These are phyloP conservation scores for Thyatira batis DNA, from an alignment of 2,888 invertebrate species.

Conservation along the genomic window DNA sequence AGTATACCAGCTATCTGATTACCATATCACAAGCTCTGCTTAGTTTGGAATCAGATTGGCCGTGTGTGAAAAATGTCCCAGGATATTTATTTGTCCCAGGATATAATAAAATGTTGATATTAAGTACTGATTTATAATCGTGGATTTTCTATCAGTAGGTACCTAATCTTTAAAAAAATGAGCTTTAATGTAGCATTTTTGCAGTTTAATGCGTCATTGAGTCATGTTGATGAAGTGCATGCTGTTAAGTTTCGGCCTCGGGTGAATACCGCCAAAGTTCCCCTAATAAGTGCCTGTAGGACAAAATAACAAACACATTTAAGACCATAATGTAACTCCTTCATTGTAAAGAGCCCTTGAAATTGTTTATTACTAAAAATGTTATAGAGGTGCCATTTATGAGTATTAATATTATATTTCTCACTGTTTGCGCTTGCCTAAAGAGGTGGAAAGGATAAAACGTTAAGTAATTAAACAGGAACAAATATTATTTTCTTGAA, in stretches of 20 bases:
- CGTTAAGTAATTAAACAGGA: too few species aligned
- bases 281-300: constrained; percentile 63
- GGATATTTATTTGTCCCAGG: too few species aligned
- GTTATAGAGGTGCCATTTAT: constrained; percentile 1
- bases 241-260: constrained; percentile 13
- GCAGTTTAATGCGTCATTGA: too few species aligned
- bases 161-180: neutral
- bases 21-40: too few species aligned
- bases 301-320: constrained; percentile 65
- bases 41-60: too few species aligned
- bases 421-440: too few species aligned
- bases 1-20: too few species aligned
- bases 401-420: too few species aligned
- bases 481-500: too few species aligned
- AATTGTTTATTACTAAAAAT: constrained; percentile 7
- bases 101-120: neutral
- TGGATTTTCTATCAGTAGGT: neutral
- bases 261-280: constrained; percentile 47
- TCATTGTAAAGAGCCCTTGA: constrained; percentile 25
- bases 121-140: neutral
- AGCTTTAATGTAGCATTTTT: neutral
- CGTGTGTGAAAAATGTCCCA: too few species aligned
- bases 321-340: constrained; percentile 37
- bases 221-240: neutral
- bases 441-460: too few species aligned